Percentiles rank a stretch among this genome's conserved stretches.
phyloP scores from a whole-genome alignment of 2,113 vertebrate species.

The Entosphenus tridentatus region DNA sequence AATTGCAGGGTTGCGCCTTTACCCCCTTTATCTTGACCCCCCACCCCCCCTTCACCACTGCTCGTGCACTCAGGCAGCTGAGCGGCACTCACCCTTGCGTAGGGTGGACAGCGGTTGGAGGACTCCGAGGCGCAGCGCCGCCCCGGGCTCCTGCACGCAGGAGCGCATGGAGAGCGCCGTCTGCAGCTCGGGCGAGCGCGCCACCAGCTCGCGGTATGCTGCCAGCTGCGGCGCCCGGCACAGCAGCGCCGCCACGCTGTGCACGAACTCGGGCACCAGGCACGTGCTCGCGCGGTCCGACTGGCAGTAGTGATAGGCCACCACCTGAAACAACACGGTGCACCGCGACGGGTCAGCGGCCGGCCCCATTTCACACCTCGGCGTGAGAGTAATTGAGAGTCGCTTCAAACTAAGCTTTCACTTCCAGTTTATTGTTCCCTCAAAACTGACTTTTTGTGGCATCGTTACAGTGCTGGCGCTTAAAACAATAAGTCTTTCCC shows the following conservation, averaged over 20 bases:
- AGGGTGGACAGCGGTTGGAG: slow-evolving; percentile 70
- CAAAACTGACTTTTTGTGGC: too few species aligned
- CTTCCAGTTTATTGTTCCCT: too few species aligned
- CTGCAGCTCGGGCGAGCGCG: slow-evolving; percentile 75
- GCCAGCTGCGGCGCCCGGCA: slow-evolving; percentile 77
- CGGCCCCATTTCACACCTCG: too few species aligned
- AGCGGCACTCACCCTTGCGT: slow-evolving; percentile 47
- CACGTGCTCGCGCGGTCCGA: slow-evolving; percentile 95
- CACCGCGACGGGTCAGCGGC: too few species aligned
- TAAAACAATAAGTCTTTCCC: too few species aligned
- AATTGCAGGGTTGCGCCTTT: too few species aligned
- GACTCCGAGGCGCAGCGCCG: slow-evolving; percentile 68
- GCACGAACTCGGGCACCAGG: slow-evolving; percentile 87
- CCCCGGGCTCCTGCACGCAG: slow-evolving; percentile 87
- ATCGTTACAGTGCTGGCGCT: too few species aligned
- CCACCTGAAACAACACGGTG: slow-evolving; percentile 33
- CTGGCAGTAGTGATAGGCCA: slow-evolving; percentile 97
- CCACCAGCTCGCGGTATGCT: slow-evolving; percentile 67
- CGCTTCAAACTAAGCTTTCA: too few species aligned
- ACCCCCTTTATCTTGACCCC: too few species aligned
- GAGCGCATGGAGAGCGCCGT: slow-evolving; percentile 78
- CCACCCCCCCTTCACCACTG: too few species aligned
- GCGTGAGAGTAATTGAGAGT: too few species aligned
- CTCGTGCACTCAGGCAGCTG: neutral
- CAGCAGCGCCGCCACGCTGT: slow-evolving; percentile 83